Evolutionary conservation across 2,888 invertebrate genomes (phyloP).

Genomic region (Melanchra persicariae): DNA sequence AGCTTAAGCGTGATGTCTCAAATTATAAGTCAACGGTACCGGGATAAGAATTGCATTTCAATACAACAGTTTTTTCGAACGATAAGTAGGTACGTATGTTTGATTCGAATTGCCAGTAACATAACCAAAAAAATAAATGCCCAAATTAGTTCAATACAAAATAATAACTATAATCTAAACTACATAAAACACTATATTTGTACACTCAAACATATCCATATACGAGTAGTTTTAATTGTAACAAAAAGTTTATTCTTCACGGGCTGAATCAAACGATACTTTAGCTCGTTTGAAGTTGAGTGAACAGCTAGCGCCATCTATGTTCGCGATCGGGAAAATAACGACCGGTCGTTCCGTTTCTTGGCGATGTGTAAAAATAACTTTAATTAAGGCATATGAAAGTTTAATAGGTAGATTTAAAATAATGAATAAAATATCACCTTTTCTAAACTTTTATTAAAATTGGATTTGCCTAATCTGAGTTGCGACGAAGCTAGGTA

Average conservation of each 20-base stretch:
- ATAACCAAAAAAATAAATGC: neutral
- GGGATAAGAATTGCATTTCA: too few relatives aligned
- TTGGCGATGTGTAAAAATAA: neutral
- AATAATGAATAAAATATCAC: too few relatives aligned
- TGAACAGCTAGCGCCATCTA: conserved; percentile 72
- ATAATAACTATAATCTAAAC: conserved; percentile 41
- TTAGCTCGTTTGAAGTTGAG: neutral
- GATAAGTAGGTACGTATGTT: neutral
- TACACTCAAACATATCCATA: conserved; percentile 8
- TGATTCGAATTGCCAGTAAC: neutral
- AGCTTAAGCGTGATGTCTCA: too few relatives aligned
- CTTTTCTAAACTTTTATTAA: too few relatives aligned
- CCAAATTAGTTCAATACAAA: conserved; percentile 6
- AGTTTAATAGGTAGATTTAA: too few relatives aligned
- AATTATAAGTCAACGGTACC: too few relatives aligned
- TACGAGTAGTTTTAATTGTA: conserved; percentile 18
- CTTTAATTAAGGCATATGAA: neutral
- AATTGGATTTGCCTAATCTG: too few relatives aligned
- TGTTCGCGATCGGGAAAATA: conserved; percentile 55
- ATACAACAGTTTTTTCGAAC: neutral
- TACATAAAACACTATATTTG: conserved; percentile 3
- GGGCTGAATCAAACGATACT: neutral
- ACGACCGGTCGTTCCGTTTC: neutral
- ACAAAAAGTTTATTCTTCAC: conserved; percentile 34
- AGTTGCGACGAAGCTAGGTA: too few relatives aligned